Base-by-base conservation (phyloP, 2,113 vertebrate genomes). In the Melanotaenia duboulayi region DNA sequence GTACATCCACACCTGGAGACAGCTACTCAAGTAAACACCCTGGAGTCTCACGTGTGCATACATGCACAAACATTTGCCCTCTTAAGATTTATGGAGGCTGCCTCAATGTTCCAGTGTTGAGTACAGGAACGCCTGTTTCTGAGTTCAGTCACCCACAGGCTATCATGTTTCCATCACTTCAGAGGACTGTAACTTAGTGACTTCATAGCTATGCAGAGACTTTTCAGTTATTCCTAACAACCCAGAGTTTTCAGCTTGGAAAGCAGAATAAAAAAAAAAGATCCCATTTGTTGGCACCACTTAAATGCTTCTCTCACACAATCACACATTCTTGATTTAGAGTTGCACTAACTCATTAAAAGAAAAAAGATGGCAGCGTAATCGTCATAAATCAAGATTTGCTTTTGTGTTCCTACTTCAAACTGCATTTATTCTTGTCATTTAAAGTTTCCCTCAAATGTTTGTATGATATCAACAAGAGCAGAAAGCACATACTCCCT, bases 361-460 rank as follows among this genome's bases (percentile, higher is more conserved):
- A 73, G 23, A 54, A 55, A 22, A 76, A 28, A 16, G 16, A 51
- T 44, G 20, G 46, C 48, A 4, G 0, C 44, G 1, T 65, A 46
- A 65, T 74, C 37, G 3, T 0, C 40, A 1, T 64, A 52, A 70
- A 66, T 81, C 48, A 48, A 12, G 64, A 39, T 35, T 39, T 35
- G 42, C 8, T 75, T 52, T 76, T n/a, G 12, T 67, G 12, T 65
- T 56, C 11, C 46, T 22, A 61, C 37, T 67, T 32, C 8, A 78
- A 42, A 42, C 13, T 14, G 40, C 4, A 19, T 10, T 23, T 1
- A 19, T 35, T 69, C 39, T 67, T 73, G 24, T 52, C n/a, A 24
- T 64, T 66, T 35, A 35, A 28, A 28, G 32, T 35, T 35, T 9
- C 7, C 8, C 32, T 35, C 5, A 35, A 9, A 16, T 51, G 40